These are phyloP conservation scores for Danio jaintianensis DNA, from an alignment of 2,797 vertebrate genomes.

Conservation along the genomic window DNA sequence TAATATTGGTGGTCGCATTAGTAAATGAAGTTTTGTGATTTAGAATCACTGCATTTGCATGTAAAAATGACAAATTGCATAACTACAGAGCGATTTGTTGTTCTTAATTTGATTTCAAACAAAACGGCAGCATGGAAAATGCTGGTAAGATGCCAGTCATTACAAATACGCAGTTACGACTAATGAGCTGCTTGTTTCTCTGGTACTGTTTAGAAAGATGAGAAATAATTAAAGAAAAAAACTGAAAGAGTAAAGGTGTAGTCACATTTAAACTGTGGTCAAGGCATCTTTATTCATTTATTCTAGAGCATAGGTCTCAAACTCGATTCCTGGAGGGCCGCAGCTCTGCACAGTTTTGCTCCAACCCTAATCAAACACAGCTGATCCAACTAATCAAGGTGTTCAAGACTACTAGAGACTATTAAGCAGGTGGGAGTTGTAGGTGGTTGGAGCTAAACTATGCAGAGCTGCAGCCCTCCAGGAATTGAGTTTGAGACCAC, in stretches of 20 bases:
- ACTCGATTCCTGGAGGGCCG: no score
- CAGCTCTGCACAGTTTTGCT: no score
- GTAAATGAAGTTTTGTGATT: background rate
- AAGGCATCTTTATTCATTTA: no score
- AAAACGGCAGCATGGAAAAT: conserved; percentile 15
- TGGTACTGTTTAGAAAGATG: background rate
- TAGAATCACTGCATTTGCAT: background rate
- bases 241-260: background rate
- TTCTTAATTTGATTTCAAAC: background rate
- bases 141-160: background rate
- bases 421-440: no score
- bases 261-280: background rate
- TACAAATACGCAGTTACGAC: background rate
- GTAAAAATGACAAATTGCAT: background rate
- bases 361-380: no score
- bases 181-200: background rate
- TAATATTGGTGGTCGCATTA: background rate
- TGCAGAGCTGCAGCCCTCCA: no score
- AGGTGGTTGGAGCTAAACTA: no score
- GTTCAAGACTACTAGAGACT: no score
- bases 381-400: no score
- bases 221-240: conserved; percentile 7
- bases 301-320: no score
- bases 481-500: no score
- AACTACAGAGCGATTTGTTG: background rate